Conservation (phyloP, 2,113 vertebrate genomes). For the Indicator indicator region DNA sequence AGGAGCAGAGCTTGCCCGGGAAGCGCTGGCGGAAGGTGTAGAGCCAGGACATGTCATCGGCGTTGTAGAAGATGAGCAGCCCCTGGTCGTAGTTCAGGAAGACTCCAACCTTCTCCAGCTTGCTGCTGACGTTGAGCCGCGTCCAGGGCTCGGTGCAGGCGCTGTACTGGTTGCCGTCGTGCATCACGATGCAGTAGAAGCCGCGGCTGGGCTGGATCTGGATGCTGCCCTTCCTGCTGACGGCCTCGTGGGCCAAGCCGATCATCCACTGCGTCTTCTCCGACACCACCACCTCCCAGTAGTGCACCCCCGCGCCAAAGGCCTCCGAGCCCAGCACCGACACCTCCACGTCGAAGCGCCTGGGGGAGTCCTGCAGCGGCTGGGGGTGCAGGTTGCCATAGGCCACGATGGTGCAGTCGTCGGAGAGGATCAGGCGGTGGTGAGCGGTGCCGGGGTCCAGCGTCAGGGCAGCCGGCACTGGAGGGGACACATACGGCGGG, state of each 20-base stretch:
- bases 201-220: slow-evolving; percentile 95
- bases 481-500: not conserved
- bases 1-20: slow-evolving; percentile 90
- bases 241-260: slow-evolving; percentile 90
- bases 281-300: slow-evolving; percentile 98
- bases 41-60: slow-evolving; percentile 98
- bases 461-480: slow-evolving; percentile 92
- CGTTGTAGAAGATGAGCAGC: slow-evolving; percentile 97
- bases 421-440: slow-evolving; percentile 95
- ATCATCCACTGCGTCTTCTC: slow-evolving; percentile 99
- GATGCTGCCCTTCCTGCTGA: slow-evolving; percentile 95
- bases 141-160: slow-evolving; percentile 99
- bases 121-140: slow-evolving; percentile 94
- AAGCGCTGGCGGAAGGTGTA: slow-evolving; percentile 97
- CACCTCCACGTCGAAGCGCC: slow-evolving; percentile 96
- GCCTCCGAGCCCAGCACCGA: slow-evolving; percentile 92
- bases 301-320: slow-evolving; percentile 88
- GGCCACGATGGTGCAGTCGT: slow-evolving; percentile 97
- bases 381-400: slow-evolving; percentile 97
- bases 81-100: slow-evolving; percentile 96
- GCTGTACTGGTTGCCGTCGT: slow-evolving; percentile 98
- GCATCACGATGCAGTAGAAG: slow-evolving; percentile 99
- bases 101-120: slow-evolving; percentile 96
- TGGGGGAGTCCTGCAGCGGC: slow-evolving; percentile 94
- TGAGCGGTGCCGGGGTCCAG: slow-evolving; percentile 94